Base-by-base conservation (phyloP, 1,140 invertebrate species). In the Cecropterus lyciades region DNA sequence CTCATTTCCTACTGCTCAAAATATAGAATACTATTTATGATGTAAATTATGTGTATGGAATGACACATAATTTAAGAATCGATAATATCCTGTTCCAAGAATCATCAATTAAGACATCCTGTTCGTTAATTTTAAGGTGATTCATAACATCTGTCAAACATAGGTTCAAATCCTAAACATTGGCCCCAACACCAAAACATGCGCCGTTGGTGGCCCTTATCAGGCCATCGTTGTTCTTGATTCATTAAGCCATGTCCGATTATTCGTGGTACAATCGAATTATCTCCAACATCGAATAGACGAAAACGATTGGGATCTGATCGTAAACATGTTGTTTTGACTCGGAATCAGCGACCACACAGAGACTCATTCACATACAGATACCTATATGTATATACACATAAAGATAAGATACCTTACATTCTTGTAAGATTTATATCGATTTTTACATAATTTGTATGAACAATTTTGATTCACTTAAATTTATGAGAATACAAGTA, bases 231-330 rank as follows among this genome's bases (percentile, higher is more conserved):
- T 60, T 73, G 73, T 73, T 67, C 62, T 73, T 80, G 73, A 84
- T 79, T 82, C 80, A 84, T 82, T 80, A 79, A 72, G 52, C 51
- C 70, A 62, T 67, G 68, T 78, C 69, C 65, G 72, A 80, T 82
- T 79, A 73, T 70, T 68, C 70, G 67, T 72, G 72, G 72, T 79
- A 72, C 78, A 78, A 72, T 63, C 63, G 52, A 57, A 63, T 78
- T 78, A 81, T 81, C 77, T 79, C 45, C 65, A 74, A 65, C 65
- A 74, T 77, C 70, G 67, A 67, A 74, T 46, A 75, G 64, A 67
- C 55, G 51, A 51, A 72, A 66, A 63, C 69, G 70, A 64, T 68
- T 65, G 68, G 52, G 59, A 57, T 62, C 60, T 69, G 71, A 73
- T 70, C 67, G 69, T 73, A 70, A 79, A 79, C 65, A 75, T 68